These are phyloP conservation scores for Hemibates koningsi DNA, from an alignment of 2,113 vertebrate species.

Conservation along the genomic window DNA sequence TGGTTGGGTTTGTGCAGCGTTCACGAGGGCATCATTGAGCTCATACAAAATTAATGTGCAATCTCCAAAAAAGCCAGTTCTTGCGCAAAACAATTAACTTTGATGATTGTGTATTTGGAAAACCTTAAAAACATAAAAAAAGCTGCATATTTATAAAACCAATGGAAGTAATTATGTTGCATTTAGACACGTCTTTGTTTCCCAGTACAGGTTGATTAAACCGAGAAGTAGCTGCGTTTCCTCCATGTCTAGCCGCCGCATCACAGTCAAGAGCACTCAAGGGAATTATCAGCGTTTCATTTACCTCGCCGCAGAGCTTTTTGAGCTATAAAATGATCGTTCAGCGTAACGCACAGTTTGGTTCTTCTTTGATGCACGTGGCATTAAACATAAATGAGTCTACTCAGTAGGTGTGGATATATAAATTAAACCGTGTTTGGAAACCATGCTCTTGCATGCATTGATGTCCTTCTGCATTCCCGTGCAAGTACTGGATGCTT, in stretches of 20 bases:
- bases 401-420: background rate
- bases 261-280: background rate
- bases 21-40: background rate
- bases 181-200: background rate
- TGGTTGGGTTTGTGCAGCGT: background rate
- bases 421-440: background rate
- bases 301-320: background rate
- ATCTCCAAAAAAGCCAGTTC: background rate
- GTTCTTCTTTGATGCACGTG: background rate
- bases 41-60: background rate
- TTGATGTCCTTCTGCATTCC: background rate
- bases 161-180: background rate
- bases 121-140: background rate
- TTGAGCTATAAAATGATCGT: background rate
- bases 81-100: background rate
- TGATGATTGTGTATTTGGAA: background rate
- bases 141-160: background rate
- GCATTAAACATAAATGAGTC: constrained; percentile 19
- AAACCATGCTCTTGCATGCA: background rate
- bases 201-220: background rate
- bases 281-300: background rate
- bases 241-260: background rate
- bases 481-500: background rate
- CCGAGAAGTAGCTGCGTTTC: background rate
- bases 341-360: background rate